Evolutionary conservation across 2,113 vertebrate genomes (phyloP).

Genomic region (Ageneiosus marmoratus): DNA sequence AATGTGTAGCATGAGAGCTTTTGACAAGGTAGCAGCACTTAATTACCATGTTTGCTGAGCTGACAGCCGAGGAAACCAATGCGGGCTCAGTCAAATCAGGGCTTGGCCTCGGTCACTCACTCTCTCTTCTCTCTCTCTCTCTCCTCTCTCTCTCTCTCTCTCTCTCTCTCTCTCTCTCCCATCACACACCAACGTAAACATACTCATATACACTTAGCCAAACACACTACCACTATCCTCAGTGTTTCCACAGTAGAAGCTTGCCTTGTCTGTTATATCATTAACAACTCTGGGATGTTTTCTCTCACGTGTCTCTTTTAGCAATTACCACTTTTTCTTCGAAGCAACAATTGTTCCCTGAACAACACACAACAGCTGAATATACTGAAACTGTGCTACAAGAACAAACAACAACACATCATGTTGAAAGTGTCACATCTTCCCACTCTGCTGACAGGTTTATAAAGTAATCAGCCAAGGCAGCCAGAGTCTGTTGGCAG

Average conservation of each 20-base stretch:
- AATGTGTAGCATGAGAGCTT: conserved; percentile 71
- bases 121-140: conserved; percentile 14
- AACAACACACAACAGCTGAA: conserved; percentile 50
- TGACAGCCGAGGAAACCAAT: conserved; percentile 64
- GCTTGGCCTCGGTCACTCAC: conserved; percentile 21
- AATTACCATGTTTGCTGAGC: conserved; percentile 69
- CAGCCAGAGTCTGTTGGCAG: conserved; percentile 22
- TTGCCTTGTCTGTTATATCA: conserved; percentile 50
- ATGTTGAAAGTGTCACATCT: conserved; percentile 24
- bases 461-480: conserved; percentile 47
- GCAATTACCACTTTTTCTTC: conserved; percentile 24
- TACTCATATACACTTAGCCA: conserved; percentile 47
- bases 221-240: conserved; percentile 49
- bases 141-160: conserved; percentile 12
- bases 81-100: conserved; percentile 49
- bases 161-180: conserved; percentile 7
- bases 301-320: conserved; percentile 55
- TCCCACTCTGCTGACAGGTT: conserved; percentile 34
- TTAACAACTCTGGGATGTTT: conserved; percentile 61
- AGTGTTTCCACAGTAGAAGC: conserved; percentile 47
- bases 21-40: conserved; percentile 72
- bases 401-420: conserved; percentile 51
- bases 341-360: conserved; percentile 23
- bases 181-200: conserved; percentile 28
- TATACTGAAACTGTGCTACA: conserved; percentile 32